Conservation (phyloP, 2,888 invertebrate genomes). For the Drosophila gaucha region DNA sequence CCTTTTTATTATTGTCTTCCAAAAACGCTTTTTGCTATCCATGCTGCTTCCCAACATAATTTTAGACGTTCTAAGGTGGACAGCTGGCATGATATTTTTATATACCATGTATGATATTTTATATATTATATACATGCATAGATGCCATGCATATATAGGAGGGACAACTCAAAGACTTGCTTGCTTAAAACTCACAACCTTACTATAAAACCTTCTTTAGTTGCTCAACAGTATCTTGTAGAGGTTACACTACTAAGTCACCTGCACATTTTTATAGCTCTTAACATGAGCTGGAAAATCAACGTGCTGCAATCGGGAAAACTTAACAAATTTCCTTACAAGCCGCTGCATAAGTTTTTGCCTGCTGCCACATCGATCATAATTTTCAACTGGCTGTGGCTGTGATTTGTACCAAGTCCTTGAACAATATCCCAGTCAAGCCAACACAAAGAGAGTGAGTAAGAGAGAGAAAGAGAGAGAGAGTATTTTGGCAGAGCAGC, state of each 20-base stretch:
- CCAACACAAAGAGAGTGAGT: background rate
- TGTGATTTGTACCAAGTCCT: slow-evolving; percentile 77
- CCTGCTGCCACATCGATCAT: slow-evolving; percentile 73
- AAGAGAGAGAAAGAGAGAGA: slow-evolving; percentile 29
- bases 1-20: too few species aligned
- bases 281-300: slow-evolving; percentile 42
- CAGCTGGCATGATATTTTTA: too few species aligned
- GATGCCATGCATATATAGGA: too few species aligned
- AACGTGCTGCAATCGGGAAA: slow-evolving; percentile 60
- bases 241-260: background rate
- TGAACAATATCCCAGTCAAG: slow-evolving; percentile 45
- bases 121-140: too few species aligned
- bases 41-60: too few species aligned
- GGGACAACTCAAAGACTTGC: too few species aligned
- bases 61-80: too few species aligned
- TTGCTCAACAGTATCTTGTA: background rate
- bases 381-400: slow-evolving; percentile 61
- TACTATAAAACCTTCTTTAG: too few species aligned
- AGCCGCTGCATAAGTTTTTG: slow-evolving; percentile 57
- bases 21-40: too few species aligned
- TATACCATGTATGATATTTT: too few species aligned
- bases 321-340: slow-evolving; percentile 78
- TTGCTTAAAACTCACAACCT: too few species aligned
- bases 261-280: slow-evolving; percentile 23
- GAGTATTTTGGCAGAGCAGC: slow-evolving; percentile 43